Evolutionary conservation across 2,797 vertebrate species (phyloP), one percentile per base, ranked within the genome.

Genomic region (Hirundo rustica): DNA sequence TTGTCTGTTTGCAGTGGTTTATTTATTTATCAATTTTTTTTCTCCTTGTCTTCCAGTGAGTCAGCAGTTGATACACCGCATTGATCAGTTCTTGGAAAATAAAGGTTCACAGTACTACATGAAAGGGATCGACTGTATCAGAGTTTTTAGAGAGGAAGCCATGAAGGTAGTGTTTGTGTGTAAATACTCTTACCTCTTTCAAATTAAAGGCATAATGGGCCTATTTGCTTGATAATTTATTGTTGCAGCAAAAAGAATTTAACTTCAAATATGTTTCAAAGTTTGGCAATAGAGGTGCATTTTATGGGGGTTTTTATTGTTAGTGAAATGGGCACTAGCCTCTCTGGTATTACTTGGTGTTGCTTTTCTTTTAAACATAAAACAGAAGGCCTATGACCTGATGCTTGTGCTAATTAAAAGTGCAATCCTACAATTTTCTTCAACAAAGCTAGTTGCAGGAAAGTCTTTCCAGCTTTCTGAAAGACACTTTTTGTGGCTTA

Each of bases 1-100:
- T 51, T 89, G 42, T 34, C 18, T 1, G 0, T 76, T 88, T 80
- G 64, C 32, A 32, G 32, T 54, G 23, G n/a, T 85, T 83, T 13
- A 17, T 62, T 89, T 10, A 20, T 58, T 87, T 60, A 23, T 75
- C 15, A 10, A 5, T 58, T 91, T 36, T 12, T 12, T 87, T 66
- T 96, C 29, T 91, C 13, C 7, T 95, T 97, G 64, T 89, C 54
- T 96, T 97, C 71, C 96, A 99, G 99, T 98, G 60, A 99, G 99
- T 97, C 97, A 98, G 96, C 99, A 99, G 92, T 97, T 99, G 97
- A 98, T 97, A 98, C 97, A 93, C 73, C 98, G 98, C 92, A 98
- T 99, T 60, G 98, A 99, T 92, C 99, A 99, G 97, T 99, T 99
- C 97, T 98, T 99, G 97, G 97, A 98, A 97, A 98, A 98, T 93